Percentiles rank a stretch among this genome's conserved stretches.
phyloP scores from a whole-genome alignment of 2,888 invertebrate genomes.

The Caprella mutica region DNA sequence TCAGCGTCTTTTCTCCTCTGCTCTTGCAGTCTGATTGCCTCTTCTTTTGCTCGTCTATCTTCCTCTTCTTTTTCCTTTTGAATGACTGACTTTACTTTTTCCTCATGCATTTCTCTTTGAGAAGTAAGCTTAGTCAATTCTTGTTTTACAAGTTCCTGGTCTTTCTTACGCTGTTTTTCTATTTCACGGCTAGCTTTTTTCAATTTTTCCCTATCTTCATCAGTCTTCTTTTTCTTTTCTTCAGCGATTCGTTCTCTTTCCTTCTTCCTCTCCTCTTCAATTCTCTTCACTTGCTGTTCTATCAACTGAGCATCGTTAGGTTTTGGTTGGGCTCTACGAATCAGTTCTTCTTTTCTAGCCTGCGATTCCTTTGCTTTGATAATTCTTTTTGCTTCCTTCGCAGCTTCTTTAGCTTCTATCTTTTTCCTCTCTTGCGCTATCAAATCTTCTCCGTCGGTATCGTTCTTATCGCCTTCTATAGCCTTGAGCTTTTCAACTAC shows the following conservation, averaged over 20 bases:
- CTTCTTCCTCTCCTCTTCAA: slow-evolving; percentile 7
- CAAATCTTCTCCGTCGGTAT: neutral
- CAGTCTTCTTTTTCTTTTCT: slow-evolving; percentile 1
- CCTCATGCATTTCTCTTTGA: neutral
- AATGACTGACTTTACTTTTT: neutral
- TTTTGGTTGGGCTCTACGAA: neutral
- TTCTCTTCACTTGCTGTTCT: slow-evolving; percentile 5
- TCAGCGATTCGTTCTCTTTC: neutral
- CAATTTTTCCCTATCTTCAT: neutral
- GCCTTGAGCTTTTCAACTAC: slow-evolving; percentile 1
- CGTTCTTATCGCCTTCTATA: neutral
- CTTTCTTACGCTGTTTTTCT: neutral
- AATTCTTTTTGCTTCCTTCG: slow-evolving; percentile 2
- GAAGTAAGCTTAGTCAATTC: neutral
- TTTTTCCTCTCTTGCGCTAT: slow-evolving; percentile 3
- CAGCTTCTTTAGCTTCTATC: neutral
- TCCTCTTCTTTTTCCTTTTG: neutral
- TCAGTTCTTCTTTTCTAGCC: neutral
- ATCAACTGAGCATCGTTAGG: neutral
- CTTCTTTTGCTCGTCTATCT: slow-evolving; percentile 2
- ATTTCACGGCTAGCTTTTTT: neutral
- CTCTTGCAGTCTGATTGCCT: neutral
- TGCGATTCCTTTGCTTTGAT: neutral
- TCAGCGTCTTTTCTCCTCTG: slow-evolving; percentile 4
- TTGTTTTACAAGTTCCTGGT: neutral